Evolutionary conservation across 2,888 invertebrate genomes (phyloP), one percentile per base, ranked within the genome.

Genomic region (Invenusta paracnida): DNA sequence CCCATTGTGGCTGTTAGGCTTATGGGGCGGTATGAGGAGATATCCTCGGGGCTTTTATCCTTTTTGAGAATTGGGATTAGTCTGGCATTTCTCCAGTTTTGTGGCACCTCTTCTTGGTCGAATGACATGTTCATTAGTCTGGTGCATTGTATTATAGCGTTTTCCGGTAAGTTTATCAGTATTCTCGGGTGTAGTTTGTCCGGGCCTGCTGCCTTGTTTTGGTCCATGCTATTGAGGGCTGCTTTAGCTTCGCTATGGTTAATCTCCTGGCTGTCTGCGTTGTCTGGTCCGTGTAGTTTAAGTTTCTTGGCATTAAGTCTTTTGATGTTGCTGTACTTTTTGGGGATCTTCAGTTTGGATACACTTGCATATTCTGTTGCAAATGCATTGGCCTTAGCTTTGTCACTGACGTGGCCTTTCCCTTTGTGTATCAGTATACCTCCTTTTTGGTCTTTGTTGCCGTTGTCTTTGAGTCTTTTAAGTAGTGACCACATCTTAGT

Each of bases 71-170:
- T 73, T 73, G 73, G 73, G 73, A 73, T 73, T 23, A 73, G 17
- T 73, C 73, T 73, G 25, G 73, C 73, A 73, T 73, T 73, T 73
- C 73, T 73, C 25, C 73, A 73, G 27, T 73, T 73, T 73, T 73
- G 73, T 13, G 73, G 73, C 25, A 73, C 73, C 25, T 73, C 73
- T 73, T 5, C 73, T 5, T 73, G 11, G 2, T 73, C 73, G 25
- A 73, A 73, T 2, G 73, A 73, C 25, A 73, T 2, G 27, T 73
- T 73, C 73, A 73, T 73, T 5, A 73, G 27, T 73, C 73, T 23
- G 11, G 73, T 73, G 73, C 73, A 73, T 23, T 73, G 73, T 13
- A 5, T 73, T 23, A 73, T 73, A 2, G 73, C 73, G 2, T 73
- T 23, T 73, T 73, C 25, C 23, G 73, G 73, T 73, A 73, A 23